Evolutionary conservation across 2,797 vertebrate species (phyloP).

Genomic region (Sparidentex hasta): DNA sequence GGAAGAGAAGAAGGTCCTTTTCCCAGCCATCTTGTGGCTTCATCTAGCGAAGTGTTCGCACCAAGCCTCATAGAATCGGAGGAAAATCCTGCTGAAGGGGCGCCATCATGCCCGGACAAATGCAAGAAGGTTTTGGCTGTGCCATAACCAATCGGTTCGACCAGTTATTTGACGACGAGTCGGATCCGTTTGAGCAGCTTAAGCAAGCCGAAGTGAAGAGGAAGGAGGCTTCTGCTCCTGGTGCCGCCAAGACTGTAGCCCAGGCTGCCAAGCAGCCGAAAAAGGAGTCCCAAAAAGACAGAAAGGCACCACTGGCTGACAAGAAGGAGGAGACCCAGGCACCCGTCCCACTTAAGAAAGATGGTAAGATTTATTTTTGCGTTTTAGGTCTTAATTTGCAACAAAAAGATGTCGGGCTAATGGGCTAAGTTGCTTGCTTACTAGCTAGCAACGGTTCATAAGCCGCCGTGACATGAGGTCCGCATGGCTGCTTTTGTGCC

Average conservation of each 20-base stretch:
- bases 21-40: slow-evolving; percentile 99
- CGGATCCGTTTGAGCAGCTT: slow-evolving; percentile 95
- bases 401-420: slow-evolving; percentile 41
- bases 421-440: slow-evolving; percentile 48
- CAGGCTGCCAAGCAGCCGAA: slow-evolving; percentile 92
- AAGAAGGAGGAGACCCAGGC: slow-evolving; percentile 92
- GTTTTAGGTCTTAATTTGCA: neutral
- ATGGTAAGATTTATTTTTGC: slow-evolving; percentile 84
- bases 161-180: slow-evolving; percentile 98
- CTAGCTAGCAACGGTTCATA: slow-evolving; percentile 51
- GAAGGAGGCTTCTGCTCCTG: slow-evolving; percentile 92
- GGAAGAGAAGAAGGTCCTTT: slow-evolving; percentile 97
- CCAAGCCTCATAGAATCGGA: slow-evolving; percentile 96
- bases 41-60: slow-evolving; percentile 93
- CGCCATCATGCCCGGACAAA: slow-evolving; percentile 99
- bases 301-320: slow-evolving; percentile 88
- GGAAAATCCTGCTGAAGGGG: slow-evolving; percentile 96
- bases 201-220: slow-evolving; percentile 92
- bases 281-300: slow-evolving; percentile 96
- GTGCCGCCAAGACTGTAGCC: slow-evolving; percentile 90
- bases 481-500: slow-evolving; percentile 67
- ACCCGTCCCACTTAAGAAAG: slow-evolving; percentile 93
- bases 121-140: slow-evolving; percentile 99
- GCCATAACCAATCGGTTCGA: slow-evolving; percentile 98
- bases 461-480: slow-evolving; percentile 84